A percentile compares a stretch with the other conserved stretches of the same genome.
These are phyloP conservation scores for Mareca penelope DNA, from an alignment of 2,797 vertebrate species.

Conservation along the genomic window DNA sequence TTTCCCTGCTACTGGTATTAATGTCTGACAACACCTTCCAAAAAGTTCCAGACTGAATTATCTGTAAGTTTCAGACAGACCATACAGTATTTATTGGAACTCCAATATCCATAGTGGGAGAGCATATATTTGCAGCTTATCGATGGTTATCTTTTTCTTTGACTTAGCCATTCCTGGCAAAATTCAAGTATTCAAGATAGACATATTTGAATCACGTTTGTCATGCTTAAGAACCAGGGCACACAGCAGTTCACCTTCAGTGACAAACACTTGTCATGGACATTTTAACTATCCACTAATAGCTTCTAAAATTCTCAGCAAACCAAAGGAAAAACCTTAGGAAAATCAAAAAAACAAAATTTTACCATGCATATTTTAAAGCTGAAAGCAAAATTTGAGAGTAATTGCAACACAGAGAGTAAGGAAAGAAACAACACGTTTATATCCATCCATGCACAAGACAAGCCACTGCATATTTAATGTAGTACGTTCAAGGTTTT, in stretches of 20 bases:
- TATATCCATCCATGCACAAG: background rate
- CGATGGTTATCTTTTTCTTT: background rate
- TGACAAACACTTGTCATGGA: background rate
- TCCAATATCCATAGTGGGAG: background rate
- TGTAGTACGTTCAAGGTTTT: background rate
- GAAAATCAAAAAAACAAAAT: background rate
- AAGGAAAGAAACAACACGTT: background rate
- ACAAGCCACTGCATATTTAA: background rate
- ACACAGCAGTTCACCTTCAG: background rate
- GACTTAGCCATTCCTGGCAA: background rate
- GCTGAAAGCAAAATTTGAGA: background rate
- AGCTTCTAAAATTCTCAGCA: background rate
- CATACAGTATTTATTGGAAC: background rate
- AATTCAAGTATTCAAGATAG: background rate
- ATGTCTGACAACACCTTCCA: background rate
- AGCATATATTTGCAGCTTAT: background rate
- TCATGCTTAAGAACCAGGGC: background rate
- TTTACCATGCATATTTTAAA: background rate
- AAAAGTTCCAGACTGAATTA: background rate
- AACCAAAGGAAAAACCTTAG: background rate
- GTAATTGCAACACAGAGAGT: background rate
- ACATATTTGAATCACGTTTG: background rate
- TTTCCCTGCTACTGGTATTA: background rate
- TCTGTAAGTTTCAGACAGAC: background rate
- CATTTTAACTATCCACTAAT: background rate